Base-by-base conservation (phyloP, 2,888 invertebrate genomes). In the Cheilosia soror region DNA sequence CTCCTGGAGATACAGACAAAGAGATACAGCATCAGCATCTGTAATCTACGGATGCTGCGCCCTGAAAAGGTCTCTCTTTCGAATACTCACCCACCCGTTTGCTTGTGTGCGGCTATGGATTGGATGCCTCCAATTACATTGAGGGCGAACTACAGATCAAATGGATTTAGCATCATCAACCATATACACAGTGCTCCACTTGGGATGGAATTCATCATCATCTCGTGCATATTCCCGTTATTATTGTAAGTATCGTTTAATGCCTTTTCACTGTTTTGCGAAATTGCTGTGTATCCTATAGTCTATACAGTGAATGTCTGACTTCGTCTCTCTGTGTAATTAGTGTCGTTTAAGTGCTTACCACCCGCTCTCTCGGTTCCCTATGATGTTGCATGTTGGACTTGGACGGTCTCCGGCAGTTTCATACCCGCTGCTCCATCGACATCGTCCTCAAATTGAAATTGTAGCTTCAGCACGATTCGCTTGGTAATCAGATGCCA, bases 341-440 rank as follows among this genome's bases (percentile, higher is more conserved):
- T 85, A 85, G 85, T 85, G 81, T 71, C 81, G 72, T 81, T 85
- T 72, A 85, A 81, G 81, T 85, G 85, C 72, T 85, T 76, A 49
- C 71, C 71, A 76, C 58, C 81, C 63, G 57, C 63, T 60, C 55
- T 40, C 55, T 42, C 44, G 20, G 15, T 31, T 44, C 75, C 69
- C 65, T 60, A 57, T 68, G 66, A 71, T 72, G 66, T 7, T n/a
- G 20, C 20, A 20, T 25, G 13, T 33, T 33, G 9, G 11, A 11
- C 40, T 9, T 15, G 44, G 31, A 27, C 31, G 47, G 44, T n/a
- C 25, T 44, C 51, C 37, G 37, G 37, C 66, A 44, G 44, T n/a
- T 15, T n/a, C 37, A 11, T 11, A 11, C 47, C 47, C 55, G 31
- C 33, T 65, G 29, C 49, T 51, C 11, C n/a, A 9, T 27, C 37